A percentile compares a stretch with the other conserved stretches of the same genome.
Evolutionary conservation across 2,888 invertebrate species (phyloP).

Genomic region (Blera fallax): DNA sequence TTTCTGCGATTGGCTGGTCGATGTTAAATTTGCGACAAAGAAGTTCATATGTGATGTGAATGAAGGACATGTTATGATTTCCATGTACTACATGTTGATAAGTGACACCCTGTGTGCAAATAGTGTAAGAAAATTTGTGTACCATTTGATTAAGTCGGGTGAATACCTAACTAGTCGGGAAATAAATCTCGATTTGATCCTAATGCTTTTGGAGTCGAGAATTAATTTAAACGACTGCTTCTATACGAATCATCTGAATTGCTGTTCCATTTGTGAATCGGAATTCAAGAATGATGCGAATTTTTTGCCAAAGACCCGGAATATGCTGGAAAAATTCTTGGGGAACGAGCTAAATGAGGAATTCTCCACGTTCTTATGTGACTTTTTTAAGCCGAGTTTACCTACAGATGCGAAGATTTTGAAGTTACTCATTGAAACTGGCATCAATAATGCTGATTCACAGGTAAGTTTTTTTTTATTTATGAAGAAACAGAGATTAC

Average conservation of each 20-base stretch:
- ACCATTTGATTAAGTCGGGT: slow-evolving; percentile 87
- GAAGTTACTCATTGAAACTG: slow-evolving; percentile 89
- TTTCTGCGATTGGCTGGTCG: slow-evolving; percentile 96
- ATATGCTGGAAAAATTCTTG: slow-evolving; percentile 81
- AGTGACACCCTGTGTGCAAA: slow-evolving; percentile 87
- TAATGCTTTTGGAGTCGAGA: slow-evolving; percentile 80
- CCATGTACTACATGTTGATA: slow-evolving; percentile 90
- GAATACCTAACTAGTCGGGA: slow-evolving; percentile 83
- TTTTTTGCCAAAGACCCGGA: slow-evolving; percentile 80
- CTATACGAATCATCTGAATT: slow-evolving; percentile 83
- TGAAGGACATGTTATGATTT: slow-evolving; percentile 94
- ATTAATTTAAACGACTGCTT: slow-evolving; percentile 81
- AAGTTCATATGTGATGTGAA: slow-evolving; percentile 94
- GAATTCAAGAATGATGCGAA: slow-evolving; percentile 81
- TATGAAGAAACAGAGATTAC: no score
- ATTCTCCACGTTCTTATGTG: slow-evolving; percentile 81
- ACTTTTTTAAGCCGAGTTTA: slow-evolving; percentile 84
- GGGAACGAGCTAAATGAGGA: slow-evolving; percentile 81
- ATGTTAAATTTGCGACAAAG: slow-evolving; percentile 98
- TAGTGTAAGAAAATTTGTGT: slow-evolving; percentile 89
- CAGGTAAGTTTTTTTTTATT: slow-evolving; percentile 73
- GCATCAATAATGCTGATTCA: slow-evolving; percentile 84
- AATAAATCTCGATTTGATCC: slow-evolving; percentile 80
- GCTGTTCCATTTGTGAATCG: slow-evolving; percentile 80
- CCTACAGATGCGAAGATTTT: slow-evolving; percentile 88